Base-by-base conservation (phyloP, 2,888 invertebrate species). In the Drosophila nr. perissopoda region DNA sequence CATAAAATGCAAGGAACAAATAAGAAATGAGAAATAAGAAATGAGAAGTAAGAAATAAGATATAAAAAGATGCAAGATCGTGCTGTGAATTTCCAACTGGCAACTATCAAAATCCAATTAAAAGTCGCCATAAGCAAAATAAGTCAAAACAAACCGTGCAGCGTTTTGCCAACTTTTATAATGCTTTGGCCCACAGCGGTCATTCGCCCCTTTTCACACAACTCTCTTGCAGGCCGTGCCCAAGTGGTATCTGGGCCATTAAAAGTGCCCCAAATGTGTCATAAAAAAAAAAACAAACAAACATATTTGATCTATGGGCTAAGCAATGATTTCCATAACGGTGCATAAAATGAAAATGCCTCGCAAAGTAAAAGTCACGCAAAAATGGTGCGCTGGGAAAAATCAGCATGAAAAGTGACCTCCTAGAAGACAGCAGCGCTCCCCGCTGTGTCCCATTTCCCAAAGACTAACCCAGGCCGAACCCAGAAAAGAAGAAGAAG, bases 211-310 rank as follows among this genome's bases (percentile, higher is more conserved):
- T 33, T 25, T 25, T 74, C 25, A 42, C 60, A 36, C 58, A 59
- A 31, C 56, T 21, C 36, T 57, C 25, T 16, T 16, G 27, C 13
- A 33, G 18, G 60, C 40, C 49, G 49, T 34, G 31, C 56, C 66
- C 66, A 56, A 31, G 16, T 25, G 18, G 42, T 60, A 45, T 31
- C 33, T 51, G 42, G 52, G 64, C 48, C 64, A 49, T 59, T 58
- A 69, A 59, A 56, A 36, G 18, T 78, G 89, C 58, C 76, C 82
- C 76, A 76, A 74, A 87, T 90, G 69, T 80, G 90, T 83, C 87
- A 90, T 73, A 82, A 89, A 38, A 29, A 11, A 7, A 18, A 16
- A 18, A 51, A 51, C 10, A 34, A 16, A 68, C 71, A 67, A 60
- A 63, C 40, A 71, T 66, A 73, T 71, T 63, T 75, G 66, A 72